phyloP scores from a whole-genome alignment of 2,113 vertebrate genomes.

The Perca flavescens region DNA sequence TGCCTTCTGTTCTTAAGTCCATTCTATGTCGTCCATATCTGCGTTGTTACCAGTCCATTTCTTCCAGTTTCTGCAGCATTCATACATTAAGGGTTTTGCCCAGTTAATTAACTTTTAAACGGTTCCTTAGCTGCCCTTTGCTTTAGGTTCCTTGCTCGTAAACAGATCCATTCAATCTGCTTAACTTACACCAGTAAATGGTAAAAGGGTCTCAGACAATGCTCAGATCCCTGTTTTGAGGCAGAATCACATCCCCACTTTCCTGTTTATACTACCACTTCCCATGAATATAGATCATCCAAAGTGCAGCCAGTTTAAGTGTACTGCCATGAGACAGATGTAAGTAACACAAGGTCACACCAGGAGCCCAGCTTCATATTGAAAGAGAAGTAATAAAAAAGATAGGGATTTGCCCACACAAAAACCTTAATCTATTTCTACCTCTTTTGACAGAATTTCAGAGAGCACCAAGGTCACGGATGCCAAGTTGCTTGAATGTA shows the following conservation, averaged over 20 bases:
- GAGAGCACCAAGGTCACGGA: conserved; percentile 74
- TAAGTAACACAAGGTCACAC: conserved; percentile 71
- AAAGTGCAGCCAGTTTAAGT: conserved; percentile 60
- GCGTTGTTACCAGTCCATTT: conserved; percentile 19
- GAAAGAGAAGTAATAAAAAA: conserved; percentile 69
- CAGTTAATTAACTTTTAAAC: conserved; percentile 63
- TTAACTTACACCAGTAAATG: conserved; percentile 34
- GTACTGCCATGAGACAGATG: conserved; percentile 63
- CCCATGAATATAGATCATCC: conserved; percentile 56
- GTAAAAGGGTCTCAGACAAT: conserved; percentile 44
- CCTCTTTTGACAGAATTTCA: conserved; percentile 70
- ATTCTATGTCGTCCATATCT: conserved; percentile 22
- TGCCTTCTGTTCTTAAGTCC: conserved; percentile 54
- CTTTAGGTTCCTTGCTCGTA: conserved; percentile 25
- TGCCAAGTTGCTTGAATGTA: conserved; percentile 69
- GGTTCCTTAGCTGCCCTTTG: conserved; percentile 37
- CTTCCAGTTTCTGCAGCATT: conserved; percentile 35
- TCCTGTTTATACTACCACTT: conserved; percentile 51
- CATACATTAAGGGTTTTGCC: conserved; percentile 30
- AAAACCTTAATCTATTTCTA: conserved; percentile 73
- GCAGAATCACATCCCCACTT: conserved; percentile 32
- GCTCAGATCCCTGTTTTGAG: conserved; percentile 27
- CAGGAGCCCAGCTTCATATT: conserved; percentile 53
- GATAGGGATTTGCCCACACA: conserved; percentile 72
- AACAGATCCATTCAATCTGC: conserved; percentile 58